Evolutionary conservation across 2,888 invertebrate genomes (phyloP), one percentile per base, ranked within the genome.

Genomic region (Pemphredon lugubris): DNA sequence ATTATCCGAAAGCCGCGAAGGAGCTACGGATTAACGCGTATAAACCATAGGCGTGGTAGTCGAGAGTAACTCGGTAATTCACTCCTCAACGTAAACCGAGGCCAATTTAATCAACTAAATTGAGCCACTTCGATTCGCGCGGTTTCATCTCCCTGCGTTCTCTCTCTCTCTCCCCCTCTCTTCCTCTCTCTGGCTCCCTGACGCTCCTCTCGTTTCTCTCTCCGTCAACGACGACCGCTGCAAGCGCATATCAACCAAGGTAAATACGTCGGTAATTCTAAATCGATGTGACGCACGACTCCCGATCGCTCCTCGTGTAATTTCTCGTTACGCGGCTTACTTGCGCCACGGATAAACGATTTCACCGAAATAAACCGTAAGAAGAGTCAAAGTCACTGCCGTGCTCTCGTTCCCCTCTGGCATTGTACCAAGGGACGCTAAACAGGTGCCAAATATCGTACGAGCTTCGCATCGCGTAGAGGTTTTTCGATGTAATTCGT

Each of bases 51-150:
- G 5, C 20, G 44, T 39, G 64, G 20, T 42, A 11, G 40, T 39
- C 14, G 32, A 32, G 32, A 32, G 51, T 16, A 7, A 30, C 30
- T 44, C 44, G 23, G 39, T 32, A 59, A 45, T 54, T 65, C 51
- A 26, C 37, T 61, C 16, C 44, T 48, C 47, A 44, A 48, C 53
- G 48, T 47, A 75, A 72, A 66, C 61, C 73, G 73, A 81, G 76
- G 76, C 67, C 81, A 65, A 77, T 81, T 79, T 77, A 79, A 79
- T 79, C 79, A 81, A 70, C 47, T 54, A 60, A 70, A 81, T 81
- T 77, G 81, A 77, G 59, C 70, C 60, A 60, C 61, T 81, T 75
- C 75, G 73, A 70, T 75, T 75, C 70, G 48, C 59, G 51, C 44
- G 37, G 51, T 40, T 51, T 53, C 53, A 26, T 45, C 30, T 53